These are phyloP conservation scores for Tringa solitaria DNA, from an alignment of 2,113 vertebrate species.

Conservation along the genomic window DNA sequence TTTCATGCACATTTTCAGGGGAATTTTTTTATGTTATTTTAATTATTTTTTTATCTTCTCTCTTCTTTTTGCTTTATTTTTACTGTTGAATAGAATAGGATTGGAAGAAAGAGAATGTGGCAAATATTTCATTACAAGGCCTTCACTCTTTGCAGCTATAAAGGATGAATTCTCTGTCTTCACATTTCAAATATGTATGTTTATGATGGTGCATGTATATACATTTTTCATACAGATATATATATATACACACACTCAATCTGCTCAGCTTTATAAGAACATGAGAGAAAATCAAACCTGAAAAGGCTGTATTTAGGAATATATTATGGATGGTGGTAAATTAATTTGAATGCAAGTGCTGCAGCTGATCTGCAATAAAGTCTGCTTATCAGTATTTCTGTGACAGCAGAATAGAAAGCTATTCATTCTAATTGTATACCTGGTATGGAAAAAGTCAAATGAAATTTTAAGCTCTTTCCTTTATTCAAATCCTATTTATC, in stretches of 20 bases:
- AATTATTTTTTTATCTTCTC: background rate
- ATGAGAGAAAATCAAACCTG: background rate
- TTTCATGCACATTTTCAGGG: background rate
- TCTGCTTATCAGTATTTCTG: background rate
- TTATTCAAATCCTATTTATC: conserved; percentile 18
- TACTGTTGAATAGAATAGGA: background rate
- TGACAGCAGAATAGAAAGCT: background rate
- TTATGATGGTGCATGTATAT: background rate
- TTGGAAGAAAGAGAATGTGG: background rate
- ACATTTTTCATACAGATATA: background rate
- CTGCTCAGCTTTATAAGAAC: background rate
- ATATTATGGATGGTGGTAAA: background rate
- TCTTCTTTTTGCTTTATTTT: background rate
- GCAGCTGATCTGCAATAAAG: background rate
- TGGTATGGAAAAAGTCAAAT: conserved; percentile 25
- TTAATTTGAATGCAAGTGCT: background rate
- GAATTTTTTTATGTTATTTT: background rate
- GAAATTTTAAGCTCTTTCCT: conserved; percentile 17
- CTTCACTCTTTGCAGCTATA: background rate
- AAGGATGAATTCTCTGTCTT: background rate
- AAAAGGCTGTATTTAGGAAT: background rate
- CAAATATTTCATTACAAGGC: background rate
- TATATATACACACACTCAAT: background rate
- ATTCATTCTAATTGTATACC: conserved; percentile 16
- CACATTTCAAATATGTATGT: background rate